Conservation (phyloP, 2,113 vertebrate genomes). For the Cynopterus brachyotis region DNA sequence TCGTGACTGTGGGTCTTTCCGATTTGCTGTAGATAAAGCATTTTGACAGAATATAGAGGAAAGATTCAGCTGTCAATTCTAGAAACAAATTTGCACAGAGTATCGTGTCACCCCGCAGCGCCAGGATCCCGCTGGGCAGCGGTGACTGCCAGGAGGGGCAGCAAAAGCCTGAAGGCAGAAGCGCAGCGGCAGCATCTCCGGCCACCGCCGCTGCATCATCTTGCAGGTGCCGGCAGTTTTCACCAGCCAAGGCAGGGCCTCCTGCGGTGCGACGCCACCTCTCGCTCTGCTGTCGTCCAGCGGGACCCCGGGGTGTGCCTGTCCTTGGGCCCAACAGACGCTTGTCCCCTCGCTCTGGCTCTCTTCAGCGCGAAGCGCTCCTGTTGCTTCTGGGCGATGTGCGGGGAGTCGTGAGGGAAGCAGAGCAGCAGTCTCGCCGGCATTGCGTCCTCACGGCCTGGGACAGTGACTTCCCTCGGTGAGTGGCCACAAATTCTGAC, state of each 20-base stretch:
- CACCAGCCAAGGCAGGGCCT: background rate
- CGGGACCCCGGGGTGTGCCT: too few species aligned
- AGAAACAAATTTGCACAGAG: background rate
- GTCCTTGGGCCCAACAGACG: background rate
- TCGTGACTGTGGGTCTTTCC: background rate
- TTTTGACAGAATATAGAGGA: slow-evolving; percentile 20
- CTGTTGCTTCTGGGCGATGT: background rate
- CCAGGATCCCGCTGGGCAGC: background rate
- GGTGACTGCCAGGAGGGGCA: background rate
- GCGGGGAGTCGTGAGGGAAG: background rate
- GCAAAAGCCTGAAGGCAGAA: background rate
- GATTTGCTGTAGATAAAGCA: background rate
- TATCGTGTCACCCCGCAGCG: background rate
- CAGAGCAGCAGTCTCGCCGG: background rate
- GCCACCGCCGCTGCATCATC: too few species aligned
- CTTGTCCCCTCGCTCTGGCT: background rate
- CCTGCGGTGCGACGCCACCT: accelerated
- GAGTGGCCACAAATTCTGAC: background rate
- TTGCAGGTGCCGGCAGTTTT: background rate
- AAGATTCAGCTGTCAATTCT: background rate
- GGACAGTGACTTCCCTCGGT: background rate
- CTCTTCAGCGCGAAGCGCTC: background rate
- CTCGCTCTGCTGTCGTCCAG: too few species aligned
- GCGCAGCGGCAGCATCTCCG: background rate
- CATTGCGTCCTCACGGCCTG: background rate